Conservation (phyloP, 2,797 vertebrate species). For the Acrossocheilus fasciatus region DNA sequence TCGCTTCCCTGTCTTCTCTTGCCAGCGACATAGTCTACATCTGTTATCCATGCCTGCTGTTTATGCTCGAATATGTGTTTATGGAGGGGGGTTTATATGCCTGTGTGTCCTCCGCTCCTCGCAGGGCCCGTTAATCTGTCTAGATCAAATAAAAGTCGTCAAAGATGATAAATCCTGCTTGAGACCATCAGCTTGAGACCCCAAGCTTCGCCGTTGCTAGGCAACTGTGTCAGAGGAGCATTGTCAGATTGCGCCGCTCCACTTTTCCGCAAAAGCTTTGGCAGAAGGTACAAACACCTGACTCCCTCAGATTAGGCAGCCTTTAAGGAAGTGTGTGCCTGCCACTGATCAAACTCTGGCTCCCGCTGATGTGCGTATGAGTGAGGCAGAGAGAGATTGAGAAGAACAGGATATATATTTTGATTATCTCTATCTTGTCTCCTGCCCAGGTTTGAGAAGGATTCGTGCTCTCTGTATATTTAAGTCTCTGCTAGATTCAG, state of each 20-base stretch:
- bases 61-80: conserved; percentile 19
- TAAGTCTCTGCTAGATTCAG: conserved; percentile 14
- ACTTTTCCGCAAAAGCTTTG: conserved; percentile 70
- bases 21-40: conserved; percentile 24
- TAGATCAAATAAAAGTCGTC: conserved; percentile 83
- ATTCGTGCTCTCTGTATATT: conserved; percentile 14
- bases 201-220: conserved; percentile 84
- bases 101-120: conserved; percentile 32
- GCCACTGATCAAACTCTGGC: conserved; percentile 39
- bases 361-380: conserved; percentile 15
- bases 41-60: conserved; percentile 33
- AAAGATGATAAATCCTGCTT: conserved; percentile 75
- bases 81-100: conserved; percentile 54
- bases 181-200: conserved; percentile 76
- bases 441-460: conserved; percentile 4
- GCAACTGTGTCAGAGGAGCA: conserved; percentile 82
- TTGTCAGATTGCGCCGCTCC: conserved; percentile 77
- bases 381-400: conserved; percentile 23
- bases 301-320: conserved; percentile 55
- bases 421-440: conserved; percentile 22
- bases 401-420: conserved; percentile 8
- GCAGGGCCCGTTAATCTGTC: conserved; percentile 82
- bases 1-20: conserved; percentile 18
- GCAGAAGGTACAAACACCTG: conserved; percentile 63
- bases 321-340: conserved; percentile 50